phyloP scores from a whole-genome alignment of 2,113 vertebrate genomes.

The Chaetura pelagica region DNA sequence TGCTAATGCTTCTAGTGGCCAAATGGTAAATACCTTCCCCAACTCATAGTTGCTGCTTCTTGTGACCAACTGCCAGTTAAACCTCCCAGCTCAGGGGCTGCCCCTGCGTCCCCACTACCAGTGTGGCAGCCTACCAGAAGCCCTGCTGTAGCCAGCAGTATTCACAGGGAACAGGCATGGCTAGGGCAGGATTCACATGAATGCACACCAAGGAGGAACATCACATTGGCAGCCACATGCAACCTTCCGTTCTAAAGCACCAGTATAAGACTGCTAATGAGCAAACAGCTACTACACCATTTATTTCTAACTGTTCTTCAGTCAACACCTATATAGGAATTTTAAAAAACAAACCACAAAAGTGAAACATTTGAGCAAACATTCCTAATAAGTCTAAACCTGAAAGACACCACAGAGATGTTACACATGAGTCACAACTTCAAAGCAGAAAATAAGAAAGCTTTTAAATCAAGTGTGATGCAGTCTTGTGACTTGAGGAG shows the following conservation, averaged over 20 bases:
- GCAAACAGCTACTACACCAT: background rate
- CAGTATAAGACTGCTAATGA: background rate
- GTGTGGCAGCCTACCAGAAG: background rate
- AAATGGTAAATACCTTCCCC: background rate
- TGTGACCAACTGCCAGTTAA: background rate
- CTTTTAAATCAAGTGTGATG: background rate
- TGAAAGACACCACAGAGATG: background rate
- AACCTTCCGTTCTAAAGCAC: background rate
- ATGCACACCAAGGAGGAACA: accelerated
- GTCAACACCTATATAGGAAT: background rate
- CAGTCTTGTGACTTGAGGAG: background rate
- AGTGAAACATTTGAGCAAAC: background rate
- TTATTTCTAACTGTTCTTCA: background rate
- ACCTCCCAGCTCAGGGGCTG: background rate
- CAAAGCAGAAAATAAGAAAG: background rate
- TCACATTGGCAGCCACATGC: background rate
- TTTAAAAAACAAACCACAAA: background rate
- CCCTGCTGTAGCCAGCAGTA: background rate
- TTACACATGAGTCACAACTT: background rate
- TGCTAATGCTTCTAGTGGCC: background rate
- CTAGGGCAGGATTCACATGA: background rate
- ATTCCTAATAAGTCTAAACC: background rate
- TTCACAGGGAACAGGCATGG: accelerated
- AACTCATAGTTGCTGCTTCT: background rate
- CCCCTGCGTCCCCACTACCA: background rate